These are phyloP conservation scores for Zaprionus tsacasi DNA, from an alignment of 1,140 invertebrate genomes.

Conservation along the genomic window DNA sequence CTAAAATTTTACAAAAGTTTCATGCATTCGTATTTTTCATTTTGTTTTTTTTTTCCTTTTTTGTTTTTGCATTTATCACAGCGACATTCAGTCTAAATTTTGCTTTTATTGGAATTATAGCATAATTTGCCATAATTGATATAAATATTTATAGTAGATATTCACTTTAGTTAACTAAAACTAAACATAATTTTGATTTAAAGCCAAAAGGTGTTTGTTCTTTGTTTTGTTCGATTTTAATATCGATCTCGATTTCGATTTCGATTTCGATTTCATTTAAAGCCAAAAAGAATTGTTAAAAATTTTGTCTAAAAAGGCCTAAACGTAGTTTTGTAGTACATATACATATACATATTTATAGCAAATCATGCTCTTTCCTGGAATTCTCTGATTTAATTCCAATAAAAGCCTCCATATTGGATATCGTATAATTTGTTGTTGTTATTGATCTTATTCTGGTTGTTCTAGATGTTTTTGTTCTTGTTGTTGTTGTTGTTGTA, in stretches of 20 bases:
- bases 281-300: slow-evolving; percentile 73
- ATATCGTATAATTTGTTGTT: slow-evolving; percentile 57
- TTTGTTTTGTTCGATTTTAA: slow-evolving; percentile 25
- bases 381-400: slow-evolving; percentile 67
- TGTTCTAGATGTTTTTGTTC: slow-evolving; percentile 51
- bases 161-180: slow-evolving; percentile 72
- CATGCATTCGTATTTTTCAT: slow-evolving; percentile 54
- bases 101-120: slow-evolving; percentile 84
- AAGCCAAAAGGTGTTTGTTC: slow-evolving; percentile 76
- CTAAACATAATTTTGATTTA: slow-evolving; percentile 80
- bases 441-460: slow-evolving; percentile 37
- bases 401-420: slow-evolving; percentile 76
- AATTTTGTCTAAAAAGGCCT: slow-evolving; percentile 82
- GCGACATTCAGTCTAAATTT: slow-evolving; percentile 84
- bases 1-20: slow-evolving; percentile 84
- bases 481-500: slow-evolving; percentile 55
- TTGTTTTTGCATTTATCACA: slow-evolving; percentile 82
- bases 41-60: slow-evolving; percentile 53
- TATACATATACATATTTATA: slow-evolving; percentile 64
- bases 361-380: slow-evolving; percentile 73
- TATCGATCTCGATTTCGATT: slow-evolving; percentile 43
- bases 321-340: slow-evolving; percentile 65
- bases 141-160: slow-evolving; percentile 62
- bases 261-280: slow-evolving; percentile 52
- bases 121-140: slow-evolving; percentile 79